Base-by-base conservation (phyloP, 2,888 invertebrate species). In the Geotrupes spiniger region DNA sequence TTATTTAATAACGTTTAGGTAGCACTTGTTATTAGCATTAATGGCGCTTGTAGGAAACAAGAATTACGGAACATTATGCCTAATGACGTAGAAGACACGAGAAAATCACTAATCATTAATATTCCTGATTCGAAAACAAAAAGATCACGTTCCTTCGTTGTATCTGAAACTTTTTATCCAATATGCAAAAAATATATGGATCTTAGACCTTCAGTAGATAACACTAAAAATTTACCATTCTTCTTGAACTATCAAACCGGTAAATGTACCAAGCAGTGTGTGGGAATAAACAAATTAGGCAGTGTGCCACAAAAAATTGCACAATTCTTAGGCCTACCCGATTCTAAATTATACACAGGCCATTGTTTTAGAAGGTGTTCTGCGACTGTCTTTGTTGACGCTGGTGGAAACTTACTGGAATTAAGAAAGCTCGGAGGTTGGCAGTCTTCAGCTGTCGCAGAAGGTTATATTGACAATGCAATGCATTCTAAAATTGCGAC, bases 391-490 rank as follows among this genome's bases (percentile, higher is more conserved):
- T 12, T 48, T 8, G 42, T 42, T 9, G 44, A 51, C 17, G 38
- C 2, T 62, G 63, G 54, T 76, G 78, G 9, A 5, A 42, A 47
- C 27, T n/a, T n/a, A n/a, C n/a, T n/a, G n/a, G n/a, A n/a, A n/a
- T n/a, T n/a, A n/a, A n/a, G n/a, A n/a, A n/a, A n/a, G n/a, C n/a
- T n/a, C n/a, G n/a, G n/a, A n/a, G n/a, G n/a, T n/a, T n/a, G n/a
- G n/a, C n/a, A n/a, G n/a, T n/a, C n/a, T n/a, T n/a, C n/a, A n/a
- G n/a, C n/a, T n/a, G n/a, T n/a, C n/a, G n/a, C n/a, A n/a, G n/a
- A n/a, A n/a, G n/a, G n/a, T n/a, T n/a, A n/a, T n/a, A n/a, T n/a
- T n/a, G n/a, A n/a, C n/a, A n/a, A n/a, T n/a, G n/a, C n/a, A n/a
- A n/a, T n/a, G n/a, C n/a, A n/a, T n/a, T n/a, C n/a, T n/a, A n/a